Conservation (phyloP, 30 jellyfish, hydroid and myxozoan species). For the Aurelia sp. region DNA sequence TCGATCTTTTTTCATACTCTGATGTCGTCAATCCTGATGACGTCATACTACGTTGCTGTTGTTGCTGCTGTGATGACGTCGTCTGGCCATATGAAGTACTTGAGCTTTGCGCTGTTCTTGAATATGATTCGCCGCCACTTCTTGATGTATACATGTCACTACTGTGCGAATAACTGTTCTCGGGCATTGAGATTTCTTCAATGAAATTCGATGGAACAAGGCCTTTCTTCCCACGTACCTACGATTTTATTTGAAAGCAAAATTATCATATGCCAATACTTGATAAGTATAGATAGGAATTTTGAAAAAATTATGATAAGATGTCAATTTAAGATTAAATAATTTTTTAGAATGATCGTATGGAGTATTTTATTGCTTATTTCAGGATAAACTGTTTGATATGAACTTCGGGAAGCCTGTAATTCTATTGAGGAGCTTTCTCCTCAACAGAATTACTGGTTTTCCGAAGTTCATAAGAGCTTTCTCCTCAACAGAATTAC, state of each 20-base stretch:
- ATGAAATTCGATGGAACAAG: conserved; percentile 96
- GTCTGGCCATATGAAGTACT: conserved; percentile 36
- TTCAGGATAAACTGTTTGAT: no score
- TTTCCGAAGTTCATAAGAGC: no score
- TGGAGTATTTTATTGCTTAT: no score
- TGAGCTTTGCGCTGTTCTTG: conserved; percentile 35
- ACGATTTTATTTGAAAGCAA: background rate
- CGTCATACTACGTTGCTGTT: conserved; percentile 31
- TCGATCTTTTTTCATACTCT: conserved; percentile 63
- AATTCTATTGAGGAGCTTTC: no score
- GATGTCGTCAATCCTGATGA: conserved; percentile 16
- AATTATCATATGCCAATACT: no score
- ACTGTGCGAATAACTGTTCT: conserved; percentile 33
- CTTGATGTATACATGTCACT: conserved; percentile 19
- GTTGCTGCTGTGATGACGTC: conserved; percentile 33
- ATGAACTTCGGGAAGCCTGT: no score
- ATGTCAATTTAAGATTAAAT: no score
- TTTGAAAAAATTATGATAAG: no score
- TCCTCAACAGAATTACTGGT: no score
- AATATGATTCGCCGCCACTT: conserved; percentile 33
- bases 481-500: no score
- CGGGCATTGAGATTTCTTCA: conserved; percentile 75
- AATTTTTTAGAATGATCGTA: no score
- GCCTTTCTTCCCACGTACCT: conserved; percentile 94
- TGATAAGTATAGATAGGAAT: no score